Base-by-base conservation (phyloP, 2,888 invertebrate species). In the Pteria penguin region DNA sequence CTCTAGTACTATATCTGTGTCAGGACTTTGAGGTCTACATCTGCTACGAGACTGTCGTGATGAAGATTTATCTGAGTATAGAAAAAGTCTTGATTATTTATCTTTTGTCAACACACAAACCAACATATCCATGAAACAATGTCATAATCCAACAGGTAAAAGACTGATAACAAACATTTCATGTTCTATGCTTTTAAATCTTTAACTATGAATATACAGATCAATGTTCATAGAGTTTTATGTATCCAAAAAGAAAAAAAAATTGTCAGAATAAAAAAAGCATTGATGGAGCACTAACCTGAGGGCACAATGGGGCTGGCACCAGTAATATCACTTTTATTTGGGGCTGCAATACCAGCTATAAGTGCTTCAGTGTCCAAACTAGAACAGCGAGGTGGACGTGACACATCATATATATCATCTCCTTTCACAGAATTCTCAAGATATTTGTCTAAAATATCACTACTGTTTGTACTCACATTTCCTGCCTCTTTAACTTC, bases 1-100 rank as follows among this genome's bases (percentile, higher is more conserved):
- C 27, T 87, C 86, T 26, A 87, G 61, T 8, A 86, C 81, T 14
- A 86, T 77, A 66, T 87, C 84, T 54, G 85, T 83, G 36, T 84
- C 83, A 2, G 83, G 81, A 33, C 82, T 82, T 22, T 61, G 58
- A 32, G 83, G 71, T 32, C 83, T 65, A 26, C 72, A 70, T 3
- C 70, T 61, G 4, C 52, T 52, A 54, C 80, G 82, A 24, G n/a
- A n/a, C n/a, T n/a, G n/a, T n/a, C n/a, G n/a, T n/a, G 74, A 75
- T 32, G 82, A 80, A 32, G 81, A 80, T 8, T 75, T 70, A 22
- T 67, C 75, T 55, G 22, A 22, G 29, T 4, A n/a, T 45, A 66
- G 8, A 60, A 32, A 67, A 32, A 57, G 4, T 8, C 54, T 8
- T 18, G 1, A n/a, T n/a, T 18, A 24, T 24, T 5, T 29, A 8